Evolutionary conservation across 2,113 vertebrate species (phyloP), one percentile per base, ranked within the genome.

Genomic region (Pandion haliaetus): DNA sequence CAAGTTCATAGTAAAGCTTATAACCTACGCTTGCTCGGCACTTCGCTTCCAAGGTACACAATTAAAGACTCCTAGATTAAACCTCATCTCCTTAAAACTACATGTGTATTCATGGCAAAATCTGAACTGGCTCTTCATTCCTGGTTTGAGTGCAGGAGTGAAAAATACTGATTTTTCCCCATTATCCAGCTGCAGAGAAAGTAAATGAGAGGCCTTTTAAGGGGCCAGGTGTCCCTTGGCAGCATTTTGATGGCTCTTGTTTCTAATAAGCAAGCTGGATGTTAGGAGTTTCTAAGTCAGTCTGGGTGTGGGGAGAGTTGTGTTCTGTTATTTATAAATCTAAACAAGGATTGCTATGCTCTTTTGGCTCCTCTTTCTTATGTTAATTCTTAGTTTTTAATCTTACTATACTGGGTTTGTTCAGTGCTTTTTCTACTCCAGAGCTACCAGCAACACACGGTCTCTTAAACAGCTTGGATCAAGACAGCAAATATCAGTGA

Each of bases 161-260:
- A 71, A 91, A 95, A 97, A 77, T 71, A 57, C 1, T 29, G 88
- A 81, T 52, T 89, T 89, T 93, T 72, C 26, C 13, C 15, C 7
- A 2, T 61, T 82, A 73, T 82, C 74, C 89, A 94, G 93, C 87
- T 97, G 93, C 47, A 88, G 55, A 82, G 62, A 91, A 50, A 91
- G 66, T 69, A 93, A 91, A 77, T 85, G 44, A 72, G 77, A 95
- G 95, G 97, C 86, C 91, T 91, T 86, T 84, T 44, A 31, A 91
- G 94, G 83, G 96, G 80, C 94, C 94, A 94, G 94, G 95, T 96
- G 93, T 96, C 95, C 67, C 71, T 72, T 93, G 78, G 90, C 85
- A 93, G 84, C 25, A 5, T 93, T 96, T 63, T 77, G 42, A 55
- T 77, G 19, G 54, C 70, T 95, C 57, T 72, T 13, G 21, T 89